Conservation (phyloP, 2,888 invertebrate genomes). For the Drosophila incognita region DNA sequence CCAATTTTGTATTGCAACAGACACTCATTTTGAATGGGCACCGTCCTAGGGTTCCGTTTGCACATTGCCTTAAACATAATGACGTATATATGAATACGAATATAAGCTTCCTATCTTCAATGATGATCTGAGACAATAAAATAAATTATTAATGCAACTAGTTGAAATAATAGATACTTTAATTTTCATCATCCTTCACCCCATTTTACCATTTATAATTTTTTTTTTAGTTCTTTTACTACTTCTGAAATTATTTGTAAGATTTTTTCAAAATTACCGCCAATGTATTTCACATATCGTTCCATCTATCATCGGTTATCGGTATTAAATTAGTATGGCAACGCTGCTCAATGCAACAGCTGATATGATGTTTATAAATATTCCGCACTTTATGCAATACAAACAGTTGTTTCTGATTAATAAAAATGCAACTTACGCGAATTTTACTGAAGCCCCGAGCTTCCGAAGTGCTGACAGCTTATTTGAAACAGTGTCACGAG, state of each 20-base stretch:
- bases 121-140: conserved; percentile 10
- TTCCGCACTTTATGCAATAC: conserved; percentile 44
- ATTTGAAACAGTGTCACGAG: conserved; percentile 92
- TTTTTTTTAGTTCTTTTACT: no score
- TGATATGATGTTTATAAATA: conserved; percentile 18
- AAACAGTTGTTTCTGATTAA: conserved; percentile 5
- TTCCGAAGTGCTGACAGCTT: conserved; percentile 93
- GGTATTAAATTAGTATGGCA: conserved; percentile 6
- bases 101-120: not conserved
- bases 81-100: not conserved
- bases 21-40: conserved; percentile 91
- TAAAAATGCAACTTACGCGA: conserved; percentile 78
- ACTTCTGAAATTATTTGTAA: no score
- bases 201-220: no score
- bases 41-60: conserved; percentile 87
- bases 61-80: not conserved
- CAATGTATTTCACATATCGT: not conserved
- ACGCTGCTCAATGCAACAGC: conserved; percentile 25
- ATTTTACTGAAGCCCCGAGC: conserved; percentile 86
- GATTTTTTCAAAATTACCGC: conserved; percentile 9
- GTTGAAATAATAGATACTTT: no score
- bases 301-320: not conserved
- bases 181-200: no score
- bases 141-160: not conserved
- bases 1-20: conserved; percentile 91